These are phyloP conservation scores for Brachionus rubens DNA, from an alignment of 1,140 invertebrate species.

Conservation along the genomic window DNA sequence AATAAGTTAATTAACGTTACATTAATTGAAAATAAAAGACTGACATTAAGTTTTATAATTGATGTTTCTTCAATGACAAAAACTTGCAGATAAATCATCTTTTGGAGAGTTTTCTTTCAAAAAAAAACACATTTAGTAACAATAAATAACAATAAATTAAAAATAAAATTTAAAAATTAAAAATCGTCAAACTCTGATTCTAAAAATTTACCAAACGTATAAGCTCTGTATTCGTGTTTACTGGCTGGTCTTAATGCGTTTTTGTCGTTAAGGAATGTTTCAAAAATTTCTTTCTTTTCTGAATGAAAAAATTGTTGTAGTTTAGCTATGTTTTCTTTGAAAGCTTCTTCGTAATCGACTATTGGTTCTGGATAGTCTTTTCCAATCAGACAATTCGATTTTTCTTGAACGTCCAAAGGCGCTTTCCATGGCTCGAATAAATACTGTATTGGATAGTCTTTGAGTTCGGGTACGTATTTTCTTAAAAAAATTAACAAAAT, in stretches of 20 bases:
- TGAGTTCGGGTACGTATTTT: slow-evolving; percentile 60
- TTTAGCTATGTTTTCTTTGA: slow-evolving; percentile 52
- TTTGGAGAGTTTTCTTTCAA: no score
- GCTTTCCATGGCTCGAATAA: slow-evolving; percentile 63
- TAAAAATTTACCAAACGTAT: slow-evolving; percentile 37
- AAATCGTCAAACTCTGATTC: slow-evolving; percentile 43
- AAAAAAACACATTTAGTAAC: no score
- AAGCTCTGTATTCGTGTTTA: slow-evolving; percentile 10
- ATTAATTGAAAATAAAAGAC: no score
- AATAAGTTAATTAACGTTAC: no score
- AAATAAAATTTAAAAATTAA: slow-evolving; percentile 8
- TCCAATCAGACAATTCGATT: slow-evolving; percentile 60
- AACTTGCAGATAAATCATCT: no score
- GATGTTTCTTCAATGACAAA: no score
- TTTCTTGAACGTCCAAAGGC: slow-evolving; percentile 57
- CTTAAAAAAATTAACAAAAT: slow-evolving; percentile 48
- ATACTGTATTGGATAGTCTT: slow-evolving; percentile 59
- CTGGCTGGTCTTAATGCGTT: slow-evolving; percentile 14
- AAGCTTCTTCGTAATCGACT: slow-evolving; percentile 58
- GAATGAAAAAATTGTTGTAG: slow-evolving; percentile 43
- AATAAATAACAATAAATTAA: no score
- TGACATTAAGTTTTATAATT: no score
- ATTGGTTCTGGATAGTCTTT: slow-evolving; percentile 61
- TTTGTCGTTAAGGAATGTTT: slow-evolving; percentile 44
- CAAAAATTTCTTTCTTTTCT: slow-evolving; percentile 35